phyloP scores from a whole-genome alignment of 2,888 invertebrate genomes.

The Cryptus viduatorius region DNA sequence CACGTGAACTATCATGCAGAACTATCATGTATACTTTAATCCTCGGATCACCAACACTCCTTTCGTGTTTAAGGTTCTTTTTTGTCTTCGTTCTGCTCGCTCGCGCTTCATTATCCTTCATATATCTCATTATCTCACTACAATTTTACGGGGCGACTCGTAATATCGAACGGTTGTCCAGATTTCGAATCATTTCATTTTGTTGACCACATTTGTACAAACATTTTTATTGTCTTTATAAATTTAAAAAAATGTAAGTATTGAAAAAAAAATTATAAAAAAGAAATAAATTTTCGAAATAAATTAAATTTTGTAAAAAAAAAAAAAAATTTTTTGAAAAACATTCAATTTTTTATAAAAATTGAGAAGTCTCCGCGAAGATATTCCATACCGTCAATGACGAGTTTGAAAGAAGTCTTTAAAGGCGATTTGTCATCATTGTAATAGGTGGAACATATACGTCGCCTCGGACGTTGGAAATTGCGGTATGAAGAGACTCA shows the following conservation, averaged over 20 bases:
- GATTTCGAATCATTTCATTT: too few species aligned
- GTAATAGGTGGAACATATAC: neutral
- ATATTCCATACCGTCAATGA: neutral
- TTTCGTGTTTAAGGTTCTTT: neutral
- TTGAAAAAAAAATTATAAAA: too few species aligned
- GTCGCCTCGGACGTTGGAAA: slow-evolving; percentile 11
- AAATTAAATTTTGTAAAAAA: too few species aligned
- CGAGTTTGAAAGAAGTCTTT: neutral
- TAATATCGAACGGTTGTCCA: too few species aligned
- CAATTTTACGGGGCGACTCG: too few species aligned
- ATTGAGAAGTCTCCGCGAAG: neutral
- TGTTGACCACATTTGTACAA: too few species aligned
- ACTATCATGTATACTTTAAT: neutral
- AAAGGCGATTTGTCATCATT: neutral
- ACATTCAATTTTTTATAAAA: neutral
- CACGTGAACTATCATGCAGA: slow-evolving; percentile 21
- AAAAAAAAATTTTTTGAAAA: neutral
- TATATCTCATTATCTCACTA: too few species aligned
- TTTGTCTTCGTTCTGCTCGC: too few species aligned
- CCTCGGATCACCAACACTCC: neutral
- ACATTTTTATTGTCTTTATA: too few species aligned
- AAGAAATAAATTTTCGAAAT: too few species aligned
- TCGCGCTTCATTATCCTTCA: too few species aligned
- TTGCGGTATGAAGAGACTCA: slow-evolving; percentile 50
- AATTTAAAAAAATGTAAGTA: too few species aligned